These are phyloP conservation scores for Drosophila basisetae DNA, from an alignment of 2,888 invertebrate species.

Conservation along the genomic window DNA sequence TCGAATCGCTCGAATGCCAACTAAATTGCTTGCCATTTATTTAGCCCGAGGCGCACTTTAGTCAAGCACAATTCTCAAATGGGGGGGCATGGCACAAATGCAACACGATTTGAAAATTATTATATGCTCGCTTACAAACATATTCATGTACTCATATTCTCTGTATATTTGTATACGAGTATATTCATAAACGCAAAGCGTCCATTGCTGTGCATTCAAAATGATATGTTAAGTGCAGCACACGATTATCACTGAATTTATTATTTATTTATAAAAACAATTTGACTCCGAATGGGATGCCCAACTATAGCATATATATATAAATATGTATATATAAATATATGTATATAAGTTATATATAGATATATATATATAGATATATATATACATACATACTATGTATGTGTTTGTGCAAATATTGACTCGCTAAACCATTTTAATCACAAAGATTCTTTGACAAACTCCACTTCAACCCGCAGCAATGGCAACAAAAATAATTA, in stretches of 20 bases:
- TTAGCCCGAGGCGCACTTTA: conserved; percentile 12
- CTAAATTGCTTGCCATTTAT: conserved; percentile 62
- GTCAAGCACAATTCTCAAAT: neutral
- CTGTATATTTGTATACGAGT: neutral
- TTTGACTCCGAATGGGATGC: neutral
- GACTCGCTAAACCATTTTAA: neutral
- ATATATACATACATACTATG: neutral
- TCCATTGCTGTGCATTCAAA: no score
- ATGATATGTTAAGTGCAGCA: no score
- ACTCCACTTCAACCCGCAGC: neutral
- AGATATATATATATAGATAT: neutral
- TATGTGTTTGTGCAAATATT: neutral
- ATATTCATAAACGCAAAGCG: neutral
- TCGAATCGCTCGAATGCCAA: conserved; percentile 59
- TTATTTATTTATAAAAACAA: neutral
- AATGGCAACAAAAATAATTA: neutral
- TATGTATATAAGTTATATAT: neutral
- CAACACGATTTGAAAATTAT: conserved; percentile 45
- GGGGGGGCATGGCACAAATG: conserved; percentile 19
- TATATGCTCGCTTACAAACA: conserved; percentile 4
- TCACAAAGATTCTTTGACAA: neutral
- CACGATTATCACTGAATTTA: neutral
- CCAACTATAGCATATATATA: neutral
- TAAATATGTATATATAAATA: neutral
- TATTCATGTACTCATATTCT: neutral